phyloP scores from a whole-genome alignment of 35 echinoderm and acorn worm genomes.

The Chiridota heheva region DNA sequence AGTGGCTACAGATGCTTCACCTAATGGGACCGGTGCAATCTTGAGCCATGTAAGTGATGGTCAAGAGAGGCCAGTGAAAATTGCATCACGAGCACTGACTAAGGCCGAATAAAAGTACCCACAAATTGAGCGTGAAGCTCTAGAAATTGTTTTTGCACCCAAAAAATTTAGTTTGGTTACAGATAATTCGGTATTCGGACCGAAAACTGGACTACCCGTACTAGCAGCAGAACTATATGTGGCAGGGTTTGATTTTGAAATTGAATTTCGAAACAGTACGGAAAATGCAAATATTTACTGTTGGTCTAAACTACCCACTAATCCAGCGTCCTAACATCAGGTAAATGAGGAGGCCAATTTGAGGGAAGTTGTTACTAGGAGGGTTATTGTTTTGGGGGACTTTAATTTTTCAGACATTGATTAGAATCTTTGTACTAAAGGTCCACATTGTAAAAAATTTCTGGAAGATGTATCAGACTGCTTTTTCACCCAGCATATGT shows the following conservation, averaged over 20 bases:
- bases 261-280: background rate
- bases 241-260: conserved; percentile 31
- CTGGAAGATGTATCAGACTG: too few relatives aligned
- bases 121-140: conserved; percentile 30
- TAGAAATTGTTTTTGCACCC: conserved; percentile 29
- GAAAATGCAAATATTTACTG: conserved; percentile 37
- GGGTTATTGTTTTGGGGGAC: too few relatives aligned
- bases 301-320: too few relatives aligned
- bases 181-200: conserved; percentile 29
- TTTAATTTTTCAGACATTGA: too few relatives aligned
- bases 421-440: too few relatives aligned
- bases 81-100: conserved; percentile 30
- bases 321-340: too few relatives aligned
- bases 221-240: conserved; percentile 41
- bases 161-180: conserved; percentile 25
- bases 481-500: too few relatives aligned
- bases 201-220: conserved; percentile 8
- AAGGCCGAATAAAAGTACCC: conserved; percentile 36
- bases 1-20: conserved; percentile 40
- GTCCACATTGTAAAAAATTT: too few relatives aligned
- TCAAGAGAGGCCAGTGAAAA: conserved; percentile 23
- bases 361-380: too few relatives aligned
- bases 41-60: conserved; percentile 36
- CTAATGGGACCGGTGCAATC: conserved; percentile 27
- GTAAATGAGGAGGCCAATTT: too few relatives aligned